These are phyloP conservation scores for Gila orcuttii DNA, from an alignment of 2,113 vertebrate genomes.

Conservation along the genomic window DNA sequence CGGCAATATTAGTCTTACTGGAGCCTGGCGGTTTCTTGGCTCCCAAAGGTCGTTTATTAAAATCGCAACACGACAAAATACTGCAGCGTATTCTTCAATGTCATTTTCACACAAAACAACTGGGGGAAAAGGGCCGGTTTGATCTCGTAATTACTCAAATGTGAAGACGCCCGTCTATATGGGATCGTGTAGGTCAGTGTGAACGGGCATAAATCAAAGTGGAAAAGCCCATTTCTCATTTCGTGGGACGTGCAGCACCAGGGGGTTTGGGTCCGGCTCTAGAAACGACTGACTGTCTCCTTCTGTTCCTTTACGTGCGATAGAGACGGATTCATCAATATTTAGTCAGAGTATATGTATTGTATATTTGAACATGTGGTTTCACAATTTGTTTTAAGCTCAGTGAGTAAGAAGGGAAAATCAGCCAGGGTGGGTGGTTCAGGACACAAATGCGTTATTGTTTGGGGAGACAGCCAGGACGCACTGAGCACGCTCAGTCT, in stretches of 20 bases:
- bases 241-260: background rate
- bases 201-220: conserved; percentile 50
- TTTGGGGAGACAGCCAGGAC: conserved; percentile 29
- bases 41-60: conserved; percentile 45
- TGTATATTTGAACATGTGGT: conserved; percentile 60
- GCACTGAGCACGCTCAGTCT: conserved; percentile 41
- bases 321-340: conserved; percentile 48
- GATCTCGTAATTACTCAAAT: conserved; percentile 33
- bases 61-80: conserved; percentile 24
- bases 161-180: conserved; percentile 27
- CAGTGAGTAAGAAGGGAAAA: conserved; percentile 54
- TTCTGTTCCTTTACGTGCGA: background rate
- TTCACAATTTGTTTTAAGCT: conserved; percentile 55
- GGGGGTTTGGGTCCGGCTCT: background rate
- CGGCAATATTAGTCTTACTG: conserved; percentile 46
- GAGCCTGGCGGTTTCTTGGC: conserved; percentile 50
- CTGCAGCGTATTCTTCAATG: conserved; percentile 50
- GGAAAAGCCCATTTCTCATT: conserved; percentile 41
- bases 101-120: conserved; percentile 55
- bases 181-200: conserved; percentile 22
- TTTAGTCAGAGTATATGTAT: conserved; percentile 50
- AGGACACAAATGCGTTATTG: conserved; percentile 52
- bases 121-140: background rate
- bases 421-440: conserved; percentile 38
- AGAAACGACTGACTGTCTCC: background rate